Conservation (phyloP, 2,113 vertebrate genomes). For the Brachionichthys hirsutus region DNA sequence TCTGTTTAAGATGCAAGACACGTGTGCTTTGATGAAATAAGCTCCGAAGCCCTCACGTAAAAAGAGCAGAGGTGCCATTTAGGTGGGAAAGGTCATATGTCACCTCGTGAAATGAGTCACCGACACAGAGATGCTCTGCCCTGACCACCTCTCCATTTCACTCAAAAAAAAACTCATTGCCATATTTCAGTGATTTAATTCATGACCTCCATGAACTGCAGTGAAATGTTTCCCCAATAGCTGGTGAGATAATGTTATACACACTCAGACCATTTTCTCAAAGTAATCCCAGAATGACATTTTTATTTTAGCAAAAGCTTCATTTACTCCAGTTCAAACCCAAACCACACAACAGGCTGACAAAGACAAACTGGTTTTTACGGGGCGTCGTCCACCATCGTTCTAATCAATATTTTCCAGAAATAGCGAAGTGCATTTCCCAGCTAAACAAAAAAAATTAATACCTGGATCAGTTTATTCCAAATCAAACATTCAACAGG, state of each 20-base stretch:
- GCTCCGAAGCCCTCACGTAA: too few relatives aligned
- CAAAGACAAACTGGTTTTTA: constrained; percentile 6
- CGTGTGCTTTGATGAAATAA: too few relatives aligned
- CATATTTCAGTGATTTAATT: constrained; percentile 1
- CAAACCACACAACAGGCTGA: not conserved
- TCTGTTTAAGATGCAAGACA: too few relatives aligned
- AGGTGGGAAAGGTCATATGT: too few relatives aligned
- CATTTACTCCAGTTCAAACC: constrained; percentile 9
- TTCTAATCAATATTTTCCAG: constrained; percentile 10
- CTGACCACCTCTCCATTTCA: not conserved
- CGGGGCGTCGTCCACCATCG: not conserved
- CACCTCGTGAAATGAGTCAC: not conserved
- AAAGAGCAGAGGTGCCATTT: too few relatives aligned
- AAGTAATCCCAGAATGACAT: not conserved
- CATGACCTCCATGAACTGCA: not conserved
- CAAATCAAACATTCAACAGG: constrained; percentile 16
- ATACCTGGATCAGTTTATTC: constrained; percentile 1
- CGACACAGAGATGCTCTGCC: not conserved
- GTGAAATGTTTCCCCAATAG: not conserved
- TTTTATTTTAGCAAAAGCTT: not conserved
- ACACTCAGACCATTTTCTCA: not conserved
- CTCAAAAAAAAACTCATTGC: not conserved
- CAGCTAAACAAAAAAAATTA: not conserved
- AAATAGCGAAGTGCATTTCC: not conserved
- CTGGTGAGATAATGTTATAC: constrained; percentile 1